Evolutionary conservation across 2,888 invertebrate genomes (phyloP).

Genomic region (Amphimallon solstitiale): DNA sequence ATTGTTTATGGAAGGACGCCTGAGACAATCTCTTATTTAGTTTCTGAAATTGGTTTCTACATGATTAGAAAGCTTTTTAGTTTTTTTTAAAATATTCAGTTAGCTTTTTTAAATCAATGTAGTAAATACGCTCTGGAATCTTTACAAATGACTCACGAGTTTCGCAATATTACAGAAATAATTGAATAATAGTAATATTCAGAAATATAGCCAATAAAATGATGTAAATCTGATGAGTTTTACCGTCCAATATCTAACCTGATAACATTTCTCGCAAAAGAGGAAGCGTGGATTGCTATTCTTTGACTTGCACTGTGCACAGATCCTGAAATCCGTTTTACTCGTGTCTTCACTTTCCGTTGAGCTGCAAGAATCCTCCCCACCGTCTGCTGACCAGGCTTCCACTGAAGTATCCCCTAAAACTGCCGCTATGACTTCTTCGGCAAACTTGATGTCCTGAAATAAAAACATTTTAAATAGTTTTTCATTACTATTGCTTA

Average conservation of each 20-base stretch:
- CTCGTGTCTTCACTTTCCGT: slow-evolving; percentile 60
- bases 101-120: too few species aligned
- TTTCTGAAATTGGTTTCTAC: too few species aligned
- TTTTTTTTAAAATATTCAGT: too few species aligned
- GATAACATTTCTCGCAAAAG: slow-evolving; percentile 77
- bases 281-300: slow-evolving; percentile 73
- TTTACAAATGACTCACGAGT: neutral
- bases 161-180: too few species aligned
- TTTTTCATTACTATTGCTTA: slow-evolving; percentile 23
- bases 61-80: too few species aligned
- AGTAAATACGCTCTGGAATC: too few species aligned
- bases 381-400: slow-evolving; percentile 58
- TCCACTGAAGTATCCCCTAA: slow-evolving; percentile 58
- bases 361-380: slow-evolving; percentile 57
- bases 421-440: slow-evolving; percentile 56
- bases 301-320: slow-evolving; percentile 71
- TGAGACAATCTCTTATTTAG: too few species aligned
- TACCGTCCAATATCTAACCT: slow-evolving; percentile 63
- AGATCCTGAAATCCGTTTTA: slow-evolving; percentile 71
- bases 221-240: slow-evolving; percentile 37
- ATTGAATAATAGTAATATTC: neutral
- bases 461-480: slow-evolving; percentile 6
- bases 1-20: too few species aligned
- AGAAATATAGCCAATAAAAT: slow-evolving; percentile 31
- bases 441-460: slow-evolving; percentile 46